phyloP scores from a whole-genome alignment of 2,888 invertebrate species.

The Andricus quercusramuli region DNA sequence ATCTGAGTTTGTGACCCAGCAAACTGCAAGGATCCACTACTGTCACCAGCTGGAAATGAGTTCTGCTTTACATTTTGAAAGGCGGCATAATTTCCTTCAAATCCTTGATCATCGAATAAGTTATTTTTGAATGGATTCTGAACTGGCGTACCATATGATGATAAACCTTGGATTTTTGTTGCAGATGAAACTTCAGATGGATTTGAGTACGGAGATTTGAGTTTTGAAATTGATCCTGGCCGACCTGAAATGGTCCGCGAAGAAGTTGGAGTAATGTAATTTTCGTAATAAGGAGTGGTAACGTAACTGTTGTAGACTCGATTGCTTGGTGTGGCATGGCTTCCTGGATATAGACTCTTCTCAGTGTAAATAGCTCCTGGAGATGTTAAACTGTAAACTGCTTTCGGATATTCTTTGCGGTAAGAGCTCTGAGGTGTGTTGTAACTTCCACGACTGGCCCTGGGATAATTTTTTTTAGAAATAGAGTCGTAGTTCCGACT shows the following conservation, averaged over 20 bases:
- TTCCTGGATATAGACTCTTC: neutral
- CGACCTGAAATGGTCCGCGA: neutral
- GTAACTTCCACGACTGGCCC: neutral
- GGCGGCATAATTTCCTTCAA: neutral
- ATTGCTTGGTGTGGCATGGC: constrained; percentile 1
- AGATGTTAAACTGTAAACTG: neutral
- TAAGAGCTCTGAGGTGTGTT: neutral
- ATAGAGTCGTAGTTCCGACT: neutral
- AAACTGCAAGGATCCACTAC: neutral
- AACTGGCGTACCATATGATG: neutral
- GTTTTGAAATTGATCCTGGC: neutral
- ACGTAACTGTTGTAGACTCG: neutral
- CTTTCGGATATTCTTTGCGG: neutral
- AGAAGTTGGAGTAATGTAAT: neutral
- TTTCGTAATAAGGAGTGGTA: neutral
- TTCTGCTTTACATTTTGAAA: constrained; percentile 42
- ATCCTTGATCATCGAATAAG: neutral
- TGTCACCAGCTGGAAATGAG: neutral
- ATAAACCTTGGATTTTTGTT: neutral
- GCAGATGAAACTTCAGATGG: neutral
- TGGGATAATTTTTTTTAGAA: neutral
- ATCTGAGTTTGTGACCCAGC: constrained; percentile 38
- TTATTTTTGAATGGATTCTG: neutral
- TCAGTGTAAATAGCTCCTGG: neutral
- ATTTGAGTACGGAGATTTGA: neutral